These are phyloP conservation scores for Sterna hirundo DNA, from an alignment of 2,113 vertebrate genomes.

Conservation along the genomic window DNA sequence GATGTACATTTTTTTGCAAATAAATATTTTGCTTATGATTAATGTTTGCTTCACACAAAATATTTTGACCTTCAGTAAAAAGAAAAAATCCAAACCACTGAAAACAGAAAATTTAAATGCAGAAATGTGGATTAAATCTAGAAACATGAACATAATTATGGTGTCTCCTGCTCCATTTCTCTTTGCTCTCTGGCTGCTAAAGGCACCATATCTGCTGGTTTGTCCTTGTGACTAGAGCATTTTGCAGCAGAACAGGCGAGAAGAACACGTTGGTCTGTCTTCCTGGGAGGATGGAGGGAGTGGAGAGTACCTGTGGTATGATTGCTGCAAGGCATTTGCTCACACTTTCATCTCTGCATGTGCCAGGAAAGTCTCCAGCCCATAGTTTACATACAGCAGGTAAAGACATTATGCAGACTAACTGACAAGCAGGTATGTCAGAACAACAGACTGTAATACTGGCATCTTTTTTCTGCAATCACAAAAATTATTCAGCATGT, in stretches of 20 bases:
- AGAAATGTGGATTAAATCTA: neutral
- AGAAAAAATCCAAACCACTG: neutral
- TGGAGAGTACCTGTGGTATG: neutral
- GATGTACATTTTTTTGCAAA: neutral
- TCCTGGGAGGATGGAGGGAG: neutral
- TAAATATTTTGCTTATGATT: neutral
- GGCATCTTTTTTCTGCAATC: neutral
- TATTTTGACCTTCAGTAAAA: neutral
- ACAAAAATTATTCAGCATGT: neutral
- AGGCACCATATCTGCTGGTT: neutral
- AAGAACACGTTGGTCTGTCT: neutral
- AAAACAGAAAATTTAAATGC: neutral
- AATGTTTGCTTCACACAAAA: neutral
- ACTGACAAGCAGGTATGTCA: neutral
- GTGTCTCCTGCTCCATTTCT: neutral
- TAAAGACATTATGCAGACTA: neutral
- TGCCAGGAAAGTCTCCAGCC: neutral
- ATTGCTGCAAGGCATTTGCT: neutral
- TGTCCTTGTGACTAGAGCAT: neutral
- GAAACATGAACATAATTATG: neutral
- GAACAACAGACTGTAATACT: neutral
- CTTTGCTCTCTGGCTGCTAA: neutral
- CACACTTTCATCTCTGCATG: neutral
- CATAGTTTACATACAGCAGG: neutral
- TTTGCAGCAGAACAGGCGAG: neutral